phyloP scores from a whole-genome alignment of 2,797 vertebrate species.

The Parauchenoglanis ngamensis region DNA sequence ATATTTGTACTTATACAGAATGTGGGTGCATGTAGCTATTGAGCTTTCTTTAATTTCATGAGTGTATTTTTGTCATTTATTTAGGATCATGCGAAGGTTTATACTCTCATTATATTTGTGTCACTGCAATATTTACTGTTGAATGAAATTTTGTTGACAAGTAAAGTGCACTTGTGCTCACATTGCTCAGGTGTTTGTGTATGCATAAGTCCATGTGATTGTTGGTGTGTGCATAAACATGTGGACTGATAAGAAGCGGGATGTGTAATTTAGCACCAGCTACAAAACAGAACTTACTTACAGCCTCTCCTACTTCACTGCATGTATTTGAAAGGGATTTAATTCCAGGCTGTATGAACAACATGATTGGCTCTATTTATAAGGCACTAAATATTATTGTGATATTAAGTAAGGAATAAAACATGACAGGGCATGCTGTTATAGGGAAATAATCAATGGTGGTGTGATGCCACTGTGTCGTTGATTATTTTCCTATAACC shows the following conservation, averaged over 20 bases:
- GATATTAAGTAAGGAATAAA: not conserved
- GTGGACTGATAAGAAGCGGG: slow-evolving; percentile 55
- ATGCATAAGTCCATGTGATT: slow-evolving; percentile 4
- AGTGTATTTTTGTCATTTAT: not conserved
- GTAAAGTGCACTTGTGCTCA: not conserved
- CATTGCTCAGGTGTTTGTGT: slow-evolving; percentile 19
- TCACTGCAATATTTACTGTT: not conserved
- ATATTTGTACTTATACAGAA: not conserved
- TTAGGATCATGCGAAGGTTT: slow-evolving; percentile 1
- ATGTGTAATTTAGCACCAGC: slow-evolving; percentile 35
- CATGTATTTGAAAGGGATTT: not conserved
- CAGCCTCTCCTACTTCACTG: not conserved
- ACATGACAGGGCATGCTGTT: not conserved
- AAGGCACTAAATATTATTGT: not conserved
- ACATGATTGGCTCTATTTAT: no score
- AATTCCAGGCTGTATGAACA: not conserved
- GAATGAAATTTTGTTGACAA: not conserved
- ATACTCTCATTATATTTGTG: not conserved
- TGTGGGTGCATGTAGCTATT: not conserved
- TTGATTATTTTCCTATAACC: not conserved
- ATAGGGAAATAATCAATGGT: not conserved
- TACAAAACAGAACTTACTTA: slow-evolving; percentile 16
- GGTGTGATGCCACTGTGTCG: not conserved
- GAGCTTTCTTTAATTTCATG: not conserved
- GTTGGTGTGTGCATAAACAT: slow-evolving; percentile 8